Percentiles rank a stretch among this genome's conserved stretches.
Conservation (phyloP, 2,113 vertebrate species). For the Fukomys damarensis region DNA sequence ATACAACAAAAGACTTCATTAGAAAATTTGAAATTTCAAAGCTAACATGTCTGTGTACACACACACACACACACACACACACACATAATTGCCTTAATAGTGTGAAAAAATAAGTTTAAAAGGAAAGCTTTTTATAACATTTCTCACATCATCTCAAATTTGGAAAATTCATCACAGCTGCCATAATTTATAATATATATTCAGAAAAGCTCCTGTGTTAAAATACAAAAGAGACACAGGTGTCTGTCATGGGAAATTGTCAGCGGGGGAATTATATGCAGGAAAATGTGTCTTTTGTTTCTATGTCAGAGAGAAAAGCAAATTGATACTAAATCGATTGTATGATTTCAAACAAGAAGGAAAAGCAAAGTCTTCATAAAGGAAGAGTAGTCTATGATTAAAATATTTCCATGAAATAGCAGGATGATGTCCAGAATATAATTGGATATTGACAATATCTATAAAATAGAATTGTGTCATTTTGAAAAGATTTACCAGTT, state of each 20-base stretch:
- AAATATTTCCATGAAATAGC: background rate
- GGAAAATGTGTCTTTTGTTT: slow-evolving; percentile 32
- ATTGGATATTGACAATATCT: slow-evolving; percentile 11
- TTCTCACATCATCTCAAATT: background rate
- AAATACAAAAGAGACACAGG: slow-evolving; percentile 13
- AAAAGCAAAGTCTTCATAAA: background rate
- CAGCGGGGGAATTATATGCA: background rate
- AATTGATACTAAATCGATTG: slow-evolving; percentile 38
- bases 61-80: no score
- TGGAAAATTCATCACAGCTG: slow-evolving; percentile 52
- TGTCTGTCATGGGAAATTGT: slow-evolving; percentile 28
- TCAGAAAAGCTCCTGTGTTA: background rate
- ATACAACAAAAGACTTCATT: background rate
- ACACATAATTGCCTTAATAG: background rate
- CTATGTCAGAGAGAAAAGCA: slow-evolving; percentile 48
- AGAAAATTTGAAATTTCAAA: background rate
- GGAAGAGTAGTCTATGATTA: slow-evolving; percentile 21
- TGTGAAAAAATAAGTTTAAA: background rate
- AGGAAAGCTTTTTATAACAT: slow-evolving; percentile 33
- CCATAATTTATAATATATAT: slow-evolving; percentile 48
- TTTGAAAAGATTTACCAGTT: slow-evolving; percentile 22
- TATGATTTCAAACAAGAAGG: slow-evolving; percentile 48
- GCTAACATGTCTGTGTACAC: background rate
- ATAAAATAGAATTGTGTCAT: background rate
- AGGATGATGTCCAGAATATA: background rate